Evolutionary conservation across 2,888 invertebrate genomes (phyloP), one percentile per base, ranked within the genome.

Genomic region (Miltochrista miniata): DNA sequence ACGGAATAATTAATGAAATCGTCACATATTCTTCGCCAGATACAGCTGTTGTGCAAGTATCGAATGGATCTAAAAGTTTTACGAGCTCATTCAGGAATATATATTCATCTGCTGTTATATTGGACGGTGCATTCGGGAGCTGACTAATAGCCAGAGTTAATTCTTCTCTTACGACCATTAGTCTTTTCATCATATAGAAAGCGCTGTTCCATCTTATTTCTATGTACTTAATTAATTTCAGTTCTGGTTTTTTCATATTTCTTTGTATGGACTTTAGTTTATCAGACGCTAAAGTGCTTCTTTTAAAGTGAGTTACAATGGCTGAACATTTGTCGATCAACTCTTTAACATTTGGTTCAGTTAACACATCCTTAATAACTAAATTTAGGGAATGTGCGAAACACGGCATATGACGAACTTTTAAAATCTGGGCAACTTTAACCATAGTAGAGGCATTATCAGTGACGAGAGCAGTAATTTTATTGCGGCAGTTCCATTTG

Each of bases 381-480:
- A 46, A 50, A 47, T 54, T 54, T 2, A 54, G 36, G n/a, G 8
- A 31, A 15, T 50, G 50, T 12, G 54, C 54, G 24, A 54, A 54
- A 40, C 54, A 54, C 14, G 50, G 50, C 13, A 54, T 11, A 40
- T 54, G 50, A 29, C 50, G 38, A 36, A 49, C 34, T 43, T 49
- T 45, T 3, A 49, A 18, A 33, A 14, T 49, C 5, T 45, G 33
- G 8, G 49, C 54, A 1, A 49, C 39, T 50, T 54, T 54, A 29
- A 50, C 24, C 46, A 54, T 50, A 33, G 35, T 41, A 0, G 54
- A 8, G 10, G 50, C 50, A 43, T 54, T 49, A 12, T 49, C 54
- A 0, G 44, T 54, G 7, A 54, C 49, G 42, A 54, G n/a, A n/a
- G n/a, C n/a, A n/a, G n/a, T n/a, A n/a, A n/a, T n/a, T 3, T 18